A percentile compares a stretch with the other conserved stretches of the same genome.
phyloP scores from a whole-genome alignment of 2,113 vertebrate genomes.

The Gnathonemus echidnorhynchus region DNA sequence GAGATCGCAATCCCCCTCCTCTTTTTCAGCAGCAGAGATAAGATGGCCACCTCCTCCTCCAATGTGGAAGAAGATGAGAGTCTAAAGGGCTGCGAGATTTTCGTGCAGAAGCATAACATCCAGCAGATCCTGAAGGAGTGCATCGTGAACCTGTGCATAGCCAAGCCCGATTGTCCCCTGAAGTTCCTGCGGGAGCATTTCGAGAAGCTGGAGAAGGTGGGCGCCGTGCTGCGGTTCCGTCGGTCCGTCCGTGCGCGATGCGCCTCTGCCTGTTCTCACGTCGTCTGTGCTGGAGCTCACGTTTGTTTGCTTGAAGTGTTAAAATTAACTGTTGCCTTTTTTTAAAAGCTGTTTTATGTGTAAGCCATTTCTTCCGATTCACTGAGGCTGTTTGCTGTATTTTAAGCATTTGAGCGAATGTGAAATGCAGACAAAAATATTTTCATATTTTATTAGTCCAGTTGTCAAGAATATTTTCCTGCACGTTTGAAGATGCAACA shows the following conservation, averaged over 20 bases:
- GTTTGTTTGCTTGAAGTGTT: neutral
- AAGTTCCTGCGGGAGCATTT: constrained; percentile 93
- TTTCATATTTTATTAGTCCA: neutral
- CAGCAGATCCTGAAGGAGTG: constrained; percentile 94
- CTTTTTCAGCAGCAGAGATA: constrained; percentile 48
- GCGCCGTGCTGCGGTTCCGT: constrained; percentile 40
- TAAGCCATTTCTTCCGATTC: neutral
- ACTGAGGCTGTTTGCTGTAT: neutral
- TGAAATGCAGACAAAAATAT: neutral
- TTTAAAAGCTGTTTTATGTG: neutral
- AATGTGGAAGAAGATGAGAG: constrained; percentile 85
- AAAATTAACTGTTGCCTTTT: neutral
- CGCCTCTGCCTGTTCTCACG: too few species aligned
- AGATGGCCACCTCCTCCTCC: constrained; percentile 82
- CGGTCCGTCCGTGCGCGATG: neutral
- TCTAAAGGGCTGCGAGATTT: constrained; percentile 87
- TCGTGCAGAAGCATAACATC: constrained; percentile 89
- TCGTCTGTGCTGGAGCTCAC: neutral
- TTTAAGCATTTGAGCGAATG: neutral
- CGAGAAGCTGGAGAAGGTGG: constrained; percentile 94
- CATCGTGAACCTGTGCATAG: constrained; percentile 88
- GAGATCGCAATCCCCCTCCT: neutral
- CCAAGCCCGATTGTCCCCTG: constrained; percentile 90
- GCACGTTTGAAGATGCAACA: neutral
- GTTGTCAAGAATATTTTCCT: neutral